Conservation (phyloP, 1,140 invertebrate species). For the Formica exsecta region DNA sequence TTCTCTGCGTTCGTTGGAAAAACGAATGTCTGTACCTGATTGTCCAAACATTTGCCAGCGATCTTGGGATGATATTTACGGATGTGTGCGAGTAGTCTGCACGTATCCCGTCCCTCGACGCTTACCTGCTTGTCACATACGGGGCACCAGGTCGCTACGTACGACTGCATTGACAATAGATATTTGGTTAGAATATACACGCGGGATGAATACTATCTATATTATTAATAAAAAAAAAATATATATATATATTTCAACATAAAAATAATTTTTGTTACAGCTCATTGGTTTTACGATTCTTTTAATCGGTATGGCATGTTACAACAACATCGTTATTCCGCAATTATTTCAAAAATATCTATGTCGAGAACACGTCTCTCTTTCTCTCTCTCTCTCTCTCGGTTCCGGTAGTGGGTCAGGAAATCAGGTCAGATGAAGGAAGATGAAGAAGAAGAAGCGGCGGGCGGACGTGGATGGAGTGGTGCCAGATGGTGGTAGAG, state of each 20-base stretch:
- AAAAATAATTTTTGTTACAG: conserved; percentile 77
- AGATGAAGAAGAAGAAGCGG: conserved; percentile 72
- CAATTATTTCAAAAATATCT: conserved; percentile 81
- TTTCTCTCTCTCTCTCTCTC: not conserved
- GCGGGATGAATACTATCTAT: not conserved
- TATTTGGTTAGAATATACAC: not conserved
- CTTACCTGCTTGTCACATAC: conserved; percentile 72
- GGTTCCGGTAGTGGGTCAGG: conserved; percentile 82
- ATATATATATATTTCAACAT: too few relatives aligned
- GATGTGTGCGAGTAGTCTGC: conserved; percentile 59
- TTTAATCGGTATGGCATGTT: conserved; percentile 92
- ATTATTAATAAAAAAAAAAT: not conserved
- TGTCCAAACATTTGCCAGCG: conserved; percentile 13
- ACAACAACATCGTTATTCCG: conserved; percentile 90
- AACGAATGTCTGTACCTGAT: conserved; percentile 26
- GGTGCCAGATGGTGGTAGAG: conserved; percentile 49
- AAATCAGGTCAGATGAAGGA: conserved; percentile 81
- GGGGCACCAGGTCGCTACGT: conserved; percentile 67
- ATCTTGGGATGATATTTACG: conserved; percentile 60
- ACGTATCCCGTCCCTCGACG: conserved; percentile 62
- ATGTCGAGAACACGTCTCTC: conserved; percentile 39
- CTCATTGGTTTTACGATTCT: conserved; percentile 92
- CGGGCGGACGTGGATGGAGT: conserved; percentile 67
- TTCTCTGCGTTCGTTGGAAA: not conserved
- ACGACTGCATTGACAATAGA: conserved; percentile 28